A percentile compares a stretch with the other conserved stretches of the same genome.
Conservation (phyloP, 1,140 invertebrate genomes). For the Phthorimaea operculella region DNA sequence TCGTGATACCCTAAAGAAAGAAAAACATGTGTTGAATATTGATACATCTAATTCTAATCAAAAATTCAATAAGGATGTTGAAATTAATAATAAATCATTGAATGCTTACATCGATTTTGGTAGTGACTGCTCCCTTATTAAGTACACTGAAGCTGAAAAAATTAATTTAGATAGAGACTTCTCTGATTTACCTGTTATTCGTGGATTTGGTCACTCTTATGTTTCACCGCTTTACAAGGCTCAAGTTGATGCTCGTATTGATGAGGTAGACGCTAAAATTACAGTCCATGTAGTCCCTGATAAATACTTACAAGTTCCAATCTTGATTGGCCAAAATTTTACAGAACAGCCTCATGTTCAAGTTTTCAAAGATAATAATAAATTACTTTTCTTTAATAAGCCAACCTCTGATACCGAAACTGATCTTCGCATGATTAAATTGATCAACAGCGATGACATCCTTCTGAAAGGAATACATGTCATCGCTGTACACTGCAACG, state of each 20-base stretch:
- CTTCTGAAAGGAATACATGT: not conserved
- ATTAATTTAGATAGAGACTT: not conserved
- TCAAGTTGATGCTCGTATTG: not conserved
- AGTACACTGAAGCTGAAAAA: not conserved
- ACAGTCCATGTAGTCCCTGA: not conserved
- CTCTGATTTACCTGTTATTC: not conserved
- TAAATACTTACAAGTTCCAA: not conserved
- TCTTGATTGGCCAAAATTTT: not conserved
- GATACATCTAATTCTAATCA: not conserved
- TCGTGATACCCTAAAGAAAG: not conserved
- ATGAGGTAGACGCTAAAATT: not conserved
- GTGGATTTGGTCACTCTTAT: not conserved
- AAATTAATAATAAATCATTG: conserved; percentile 2
- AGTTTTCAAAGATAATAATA: not conserved
- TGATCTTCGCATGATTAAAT: not conserved
- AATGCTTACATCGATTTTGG: not conserved
- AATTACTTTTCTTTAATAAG: not conserved
- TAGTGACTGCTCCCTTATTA: not conserved
- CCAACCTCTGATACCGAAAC: not conserved
- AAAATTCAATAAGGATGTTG: not conserved
- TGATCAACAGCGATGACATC: not conserved
- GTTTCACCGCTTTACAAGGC: not conserved
- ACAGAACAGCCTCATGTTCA: not conserved
- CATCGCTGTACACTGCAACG: not conserved
- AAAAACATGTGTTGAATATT: not conserved